Base-by-base conservation (phyloP, 92 coral and sea anemone genomes). In the Ricordea florida region DNA sequence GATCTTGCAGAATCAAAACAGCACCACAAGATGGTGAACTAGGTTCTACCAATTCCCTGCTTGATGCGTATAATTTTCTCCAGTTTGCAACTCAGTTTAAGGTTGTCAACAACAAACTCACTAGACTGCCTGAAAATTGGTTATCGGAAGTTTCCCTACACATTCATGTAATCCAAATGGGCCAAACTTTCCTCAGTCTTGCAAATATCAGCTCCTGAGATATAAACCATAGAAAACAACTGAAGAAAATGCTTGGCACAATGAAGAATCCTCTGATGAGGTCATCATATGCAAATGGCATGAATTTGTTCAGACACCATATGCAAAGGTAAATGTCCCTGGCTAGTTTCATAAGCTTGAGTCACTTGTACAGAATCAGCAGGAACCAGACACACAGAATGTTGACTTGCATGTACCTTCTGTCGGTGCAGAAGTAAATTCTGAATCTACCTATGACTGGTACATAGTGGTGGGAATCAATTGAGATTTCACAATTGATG, bases 41-140 rank as follows among this genome's bases (percentile, higher is more conserved):
- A 11, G 57, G 75, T 29, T 44, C 82, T 6, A 41, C 59, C 10
- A 76, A 42, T 38, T 78, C 89, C 31, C 66, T 83, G 0, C 72
- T 83, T 23, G 34, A 60, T 65, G 38, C 78, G 14, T 47, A 15
- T 34, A 65, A 77, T 26, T 67, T 68, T 66, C 50, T 20, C 7
- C 79, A 84, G 28, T 84, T 78, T 77, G 89, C 85, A n/a, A 66
- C 80, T 21, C 66, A 18, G 10, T 84, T n/a, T 40, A 77, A 77
- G 45, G 34, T 77, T 15, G 89, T 77, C 0, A 59, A 77, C n/a
- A 15, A 41, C 2, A 66, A 76, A 51, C 49, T 84, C 4, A 67
- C 62, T 6, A 76, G 33, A n/a, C 45, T 46, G 9, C 56, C 66
- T 35, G 79, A 78, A 1, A 66, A 57, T 41, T 66, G 16, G 42